Evolutionary conservation across 2,113 vertebrate species (phyloP), one percentile per base, ranked within the genome.

Genomic region (Corydoras sp.): DNA sequence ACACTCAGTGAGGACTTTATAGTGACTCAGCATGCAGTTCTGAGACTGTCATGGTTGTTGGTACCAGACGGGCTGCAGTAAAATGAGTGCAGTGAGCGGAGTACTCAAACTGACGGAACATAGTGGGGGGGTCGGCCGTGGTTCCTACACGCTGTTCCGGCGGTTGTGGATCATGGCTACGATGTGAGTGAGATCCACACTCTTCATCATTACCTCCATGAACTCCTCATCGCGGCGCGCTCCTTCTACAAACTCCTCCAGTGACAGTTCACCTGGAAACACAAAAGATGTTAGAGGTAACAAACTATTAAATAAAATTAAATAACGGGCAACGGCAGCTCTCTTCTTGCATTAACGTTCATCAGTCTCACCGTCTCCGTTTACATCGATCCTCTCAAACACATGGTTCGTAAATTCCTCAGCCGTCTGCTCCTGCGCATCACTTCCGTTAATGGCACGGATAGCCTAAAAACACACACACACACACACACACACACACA

Each of bases 121-220:
- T 0, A 2, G 18, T 2, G 18, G 18, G 18, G 18, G 18, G 5
- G 18, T 15, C 13, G 15, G 7, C 12, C 58, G 31, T 10, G 10
- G 24, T 32, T n/a, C 58, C 77, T 90, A 95, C 15, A 93, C 65
- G 0, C 92, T 95, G 68, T 83, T 88, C 69, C 92, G 87, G 69
- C 93, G 88, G 74, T 82, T 92, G 86, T 95, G 91, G 80, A 95
- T 94, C 92, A 94, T 93, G 62, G 93, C 85, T 78, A 94, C 86
- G 2, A 95, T 95, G 85, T 95, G 93, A 11, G 86, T 81, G 51
- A 95, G 88, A 80, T 95, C 93, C 83, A 94, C 77, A 71, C 91
- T 95, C 68, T 94, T 95, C 83, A 94, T 91, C 93, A 95, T 93
- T 78, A 95, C 92, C 53, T 93, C 91, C 93, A 92, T 94, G 85